Evolutionary conservation across 2,888 invertebrate genomes (phyloP), one percentile per base, ranked within the genome.

Genomic region (Athalia circularis): DNA sequence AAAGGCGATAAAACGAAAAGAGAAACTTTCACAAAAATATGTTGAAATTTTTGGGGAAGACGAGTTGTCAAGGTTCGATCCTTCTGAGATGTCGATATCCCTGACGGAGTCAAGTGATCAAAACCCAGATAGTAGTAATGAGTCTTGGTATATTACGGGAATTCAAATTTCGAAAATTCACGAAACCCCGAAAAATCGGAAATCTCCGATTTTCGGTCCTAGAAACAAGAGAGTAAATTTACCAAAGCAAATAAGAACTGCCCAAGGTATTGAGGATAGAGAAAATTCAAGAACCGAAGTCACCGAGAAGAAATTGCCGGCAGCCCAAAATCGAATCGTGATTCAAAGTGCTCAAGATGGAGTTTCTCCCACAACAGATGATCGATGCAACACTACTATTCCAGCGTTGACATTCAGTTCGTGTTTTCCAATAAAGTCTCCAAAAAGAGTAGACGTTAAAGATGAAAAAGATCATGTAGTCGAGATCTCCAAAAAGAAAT

Each of bases 1-100:
- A 29, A 29, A 2, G 2, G 29, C 29, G 29, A 29, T 29, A 29
- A 29, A 29, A 29, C 29, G 29, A 29, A 29, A 70, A 13, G 43
- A 13, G 0, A 43, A 29, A 47, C 13, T 68, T 15, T n/a, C 9
- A n/a, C 45, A 13, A 7, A 70, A 57, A 13, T 59, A 45, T 7
- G 3, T 11, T 13, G 70, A 70, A n/a, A n/a, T 70, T 3, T 70
- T 70, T n/a, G 70, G 70, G 8, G 47, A 70, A 57, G 70, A 70
- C 43, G 64, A 15, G 11, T 9, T 3, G 52, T 52, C 11, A 52
- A 52, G 8, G 52, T 9, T 2, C 11, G 11, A 9, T 7, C 8
- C 52, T 9, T 52, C 52, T 3, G 52, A 29, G 29, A 29, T 29
- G 29, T 29, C 29, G 29, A 29, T 29, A 2, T 29, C 29, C 29